Conservation (phyloP, 2,797 vertebrate species). For the Poliocrania exsul region DNA sequence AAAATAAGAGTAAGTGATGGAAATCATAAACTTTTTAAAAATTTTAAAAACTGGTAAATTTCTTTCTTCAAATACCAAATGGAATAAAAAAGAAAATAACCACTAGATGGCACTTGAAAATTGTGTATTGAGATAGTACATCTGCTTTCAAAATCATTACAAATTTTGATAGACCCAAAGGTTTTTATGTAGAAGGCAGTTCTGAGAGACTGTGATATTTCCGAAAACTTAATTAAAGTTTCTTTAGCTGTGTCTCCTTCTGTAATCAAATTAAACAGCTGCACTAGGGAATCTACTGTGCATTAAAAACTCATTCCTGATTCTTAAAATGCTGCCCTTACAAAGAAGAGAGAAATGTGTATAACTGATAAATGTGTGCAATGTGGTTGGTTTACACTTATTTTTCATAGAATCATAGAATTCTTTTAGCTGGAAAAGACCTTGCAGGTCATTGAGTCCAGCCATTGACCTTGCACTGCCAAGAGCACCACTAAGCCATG, state of each 20-base stretch:
- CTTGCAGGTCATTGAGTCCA: not conserved
- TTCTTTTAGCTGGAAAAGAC: not conserved
- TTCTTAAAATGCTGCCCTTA: not conserved
- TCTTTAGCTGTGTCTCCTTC: not conserved
- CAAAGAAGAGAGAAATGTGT: not conserved
- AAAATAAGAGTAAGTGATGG: not conserved
- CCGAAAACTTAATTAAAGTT: not conserved
- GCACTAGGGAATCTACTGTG: not conserved
- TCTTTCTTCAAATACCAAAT: not conserved
- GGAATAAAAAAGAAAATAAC: conserved; percentile 32
- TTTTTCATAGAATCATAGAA: not conserved
- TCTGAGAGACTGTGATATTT: not conserved
- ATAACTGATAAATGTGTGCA: not conserved
- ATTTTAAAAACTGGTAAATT: not conserved
- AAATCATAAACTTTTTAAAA: not conserved
- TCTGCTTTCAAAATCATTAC: not conserved
- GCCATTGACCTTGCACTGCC: not conserved
- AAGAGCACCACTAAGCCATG: not conserved
- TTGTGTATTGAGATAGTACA: not conserved
- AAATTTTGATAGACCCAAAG: not conserved
- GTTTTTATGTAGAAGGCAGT: not conserved
- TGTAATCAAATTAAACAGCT: not conserved
- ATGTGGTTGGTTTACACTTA: not conserved
- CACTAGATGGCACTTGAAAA: conserved; percentile 78
- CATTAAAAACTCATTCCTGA: not conserved